Conservation (phyloP, 2,113 vertebrate species). For the Clarias gariepinus region DNA sequence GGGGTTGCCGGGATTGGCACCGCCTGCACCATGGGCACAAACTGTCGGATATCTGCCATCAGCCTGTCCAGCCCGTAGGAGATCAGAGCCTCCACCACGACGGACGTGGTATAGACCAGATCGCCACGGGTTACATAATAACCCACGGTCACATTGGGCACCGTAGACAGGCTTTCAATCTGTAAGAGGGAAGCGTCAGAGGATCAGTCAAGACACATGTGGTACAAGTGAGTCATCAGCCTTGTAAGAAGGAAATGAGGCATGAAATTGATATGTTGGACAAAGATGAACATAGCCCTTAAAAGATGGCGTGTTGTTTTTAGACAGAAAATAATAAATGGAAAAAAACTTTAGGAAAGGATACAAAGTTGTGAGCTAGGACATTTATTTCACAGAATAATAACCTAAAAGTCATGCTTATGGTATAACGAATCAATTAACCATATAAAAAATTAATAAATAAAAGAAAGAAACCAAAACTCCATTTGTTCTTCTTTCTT, state of each 20-base stretch:
- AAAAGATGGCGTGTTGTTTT: background rate
- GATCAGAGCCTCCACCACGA: conserved; percentile 78
- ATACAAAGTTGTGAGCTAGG: background rate
- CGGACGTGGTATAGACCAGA: conserved; percentile 82
- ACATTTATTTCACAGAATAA: background rate
- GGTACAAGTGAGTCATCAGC: background rate
- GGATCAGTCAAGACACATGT: background rate
- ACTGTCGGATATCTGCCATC: conserved; percentile 86
- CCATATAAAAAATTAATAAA: background rate
- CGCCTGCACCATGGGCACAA: conserved; percentile 83
- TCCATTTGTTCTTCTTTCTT: background rate
- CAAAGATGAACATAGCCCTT: background rate
- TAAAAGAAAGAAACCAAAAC: background rate
- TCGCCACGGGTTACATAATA: conserved; percentile 84
- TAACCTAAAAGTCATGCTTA: background rate
- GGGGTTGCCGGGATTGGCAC: conserved; percentile 80
- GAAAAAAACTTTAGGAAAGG: background rate
- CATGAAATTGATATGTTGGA: background rate
- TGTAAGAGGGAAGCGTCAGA: conserved; percentile 54
- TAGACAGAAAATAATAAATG: background rate
- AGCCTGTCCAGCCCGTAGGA: conserved; percentile 84
- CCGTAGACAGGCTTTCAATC: conserved; percentile 87
- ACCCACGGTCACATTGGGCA: conserved; percentile 86
- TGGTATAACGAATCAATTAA: background rate
- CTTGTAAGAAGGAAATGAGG: background rate